phyloP scores from a whole-genome alignment of 2,113 vertebrate species.

The Tapirus terrestris region DNA sequence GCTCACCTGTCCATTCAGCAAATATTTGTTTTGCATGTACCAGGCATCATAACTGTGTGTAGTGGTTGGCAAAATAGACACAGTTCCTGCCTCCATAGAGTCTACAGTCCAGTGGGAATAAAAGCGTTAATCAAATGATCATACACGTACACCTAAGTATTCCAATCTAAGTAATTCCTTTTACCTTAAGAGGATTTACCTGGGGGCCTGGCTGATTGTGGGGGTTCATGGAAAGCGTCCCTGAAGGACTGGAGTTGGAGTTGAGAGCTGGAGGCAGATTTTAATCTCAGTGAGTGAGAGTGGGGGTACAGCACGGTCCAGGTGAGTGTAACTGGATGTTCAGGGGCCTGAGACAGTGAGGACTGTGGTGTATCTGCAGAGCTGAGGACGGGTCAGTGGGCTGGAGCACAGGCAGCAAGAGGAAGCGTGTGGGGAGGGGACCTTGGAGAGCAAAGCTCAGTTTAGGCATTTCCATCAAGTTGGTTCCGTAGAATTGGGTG shows the following conservation, averaged over 20 bases:
- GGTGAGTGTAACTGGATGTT: fast-evolving
- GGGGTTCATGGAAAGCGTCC: not conserved
- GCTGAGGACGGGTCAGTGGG: not conserved
- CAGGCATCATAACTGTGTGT: not conserved
- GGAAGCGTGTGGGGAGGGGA: fast-evolving
- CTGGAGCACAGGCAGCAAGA: not conserved
- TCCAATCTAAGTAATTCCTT: too few species aligned
- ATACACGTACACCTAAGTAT: fast-evolving
- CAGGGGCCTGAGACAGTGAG: fast-evolving
- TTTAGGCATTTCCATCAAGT: too few species aligned
- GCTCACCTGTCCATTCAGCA: not conserved
- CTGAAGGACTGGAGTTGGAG: not conserved
- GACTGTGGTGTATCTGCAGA: fast-evolving
- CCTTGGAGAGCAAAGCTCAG: not conserved
- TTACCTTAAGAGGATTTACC: too few species aligned
- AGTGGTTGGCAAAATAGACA: not conserved
- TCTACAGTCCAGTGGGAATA: not conserved
- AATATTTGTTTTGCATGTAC: too few species aligned
- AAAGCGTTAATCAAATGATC: fast-evolving
- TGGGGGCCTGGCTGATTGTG: not conserved
- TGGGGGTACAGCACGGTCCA: fast-evolving
- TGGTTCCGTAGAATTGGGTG: not conserved
- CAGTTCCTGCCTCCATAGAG: not conserved
- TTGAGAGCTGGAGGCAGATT: not conserved
- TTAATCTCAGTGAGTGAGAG: not conserved